Evolutionary conservation across 2,888 invertebrate species (phyloP).

Genomic region (Cryptosula pallasiana): DNA sequence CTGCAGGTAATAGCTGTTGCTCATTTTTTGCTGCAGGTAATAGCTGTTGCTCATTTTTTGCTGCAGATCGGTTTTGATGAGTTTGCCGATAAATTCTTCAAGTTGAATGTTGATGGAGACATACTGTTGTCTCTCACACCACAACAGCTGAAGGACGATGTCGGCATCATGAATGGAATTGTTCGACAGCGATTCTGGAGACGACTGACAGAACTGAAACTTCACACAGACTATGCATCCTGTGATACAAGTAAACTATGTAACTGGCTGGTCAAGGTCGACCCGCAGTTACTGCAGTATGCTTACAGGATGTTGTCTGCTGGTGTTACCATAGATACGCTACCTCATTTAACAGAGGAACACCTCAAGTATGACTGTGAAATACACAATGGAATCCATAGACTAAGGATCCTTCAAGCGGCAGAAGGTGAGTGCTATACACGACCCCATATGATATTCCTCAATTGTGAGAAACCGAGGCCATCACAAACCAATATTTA

Average conservation of each 20-base stretch:
- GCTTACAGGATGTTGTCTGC: conserved; percentile 93
- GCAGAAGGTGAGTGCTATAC: conserved; percentile 62
- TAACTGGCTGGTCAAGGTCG: conserved; percentile 66
- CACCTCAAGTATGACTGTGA: conserved; percentile 84
- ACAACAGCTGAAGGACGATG: conserved; percentile 84
- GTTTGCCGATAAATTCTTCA: conserved; percentile 75
- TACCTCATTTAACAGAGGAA: conserved; percentile 78
- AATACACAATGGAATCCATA: conserved; percentile 89
- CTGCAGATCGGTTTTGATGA: conserved; percentile 77
- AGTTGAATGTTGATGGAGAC: conserved; percentile 94
- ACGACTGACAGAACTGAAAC: conserved; percentile 85
- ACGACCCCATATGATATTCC: too few relatives aligned
- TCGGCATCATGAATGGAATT: conserved; percentile 87
- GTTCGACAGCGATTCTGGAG: conserved; percentile 84
- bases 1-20: too few relatives aligned
- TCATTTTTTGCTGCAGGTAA: conserved; percentile 43
- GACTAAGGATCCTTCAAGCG: conserved; percentile 81
- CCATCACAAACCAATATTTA: too few relatives aligned
- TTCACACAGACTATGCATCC: conserved; percentile 93
- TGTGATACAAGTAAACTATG: conserved; percentile 80
- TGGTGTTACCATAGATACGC: conserved; percentile 84
- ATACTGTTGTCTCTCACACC: conserved; percentile 84
- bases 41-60: conserved; percentile 14
- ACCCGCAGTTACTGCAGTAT: conserved; percentile 87
- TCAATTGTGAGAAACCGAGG: too few relatives aligned